phyloP scores from a whole-genome alignment of 92 coral and sea anemone genomes.

The Isaurus tuberculatus region DNA sequence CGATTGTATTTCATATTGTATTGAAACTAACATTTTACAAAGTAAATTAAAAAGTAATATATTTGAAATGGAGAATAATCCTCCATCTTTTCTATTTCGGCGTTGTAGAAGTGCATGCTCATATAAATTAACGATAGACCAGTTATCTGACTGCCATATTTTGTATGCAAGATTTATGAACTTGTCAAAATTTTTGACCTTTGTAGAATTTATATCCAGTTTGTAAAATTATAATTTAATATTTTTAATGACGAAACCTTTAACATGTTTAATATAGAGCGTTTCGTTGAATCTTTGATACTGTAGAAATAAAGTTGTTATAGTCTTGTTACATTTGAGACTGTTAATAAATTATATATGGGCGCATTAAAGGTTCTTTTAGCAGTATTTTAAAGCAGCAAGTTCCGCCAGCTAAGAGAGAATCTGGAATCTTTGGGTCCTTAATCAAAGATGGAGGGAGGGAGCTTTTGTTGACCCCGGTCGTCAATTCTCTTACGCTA shows the following conservation, averaged over 20 bases:
- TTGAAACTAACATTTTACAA: background rate
- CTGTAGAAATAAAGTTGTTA: background rate
- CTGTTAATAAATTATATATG: too few species aligned
- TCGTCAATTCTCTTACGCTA: too few species aligned
- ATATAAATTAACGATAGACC: background rate
- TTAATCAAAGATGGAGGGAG: too few species aligned
- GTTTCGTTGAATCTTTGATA: background rate
- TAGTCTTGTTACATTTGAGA: background rate
- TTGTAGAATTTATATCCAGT: constrained; percentile 9
- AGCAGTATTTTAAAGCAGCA: too few species aligned
- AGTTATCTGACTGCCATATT: constrained; percentile 8
- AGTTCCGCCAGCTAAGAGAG: too few species aligned
- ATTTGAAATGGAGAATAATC: background rate
- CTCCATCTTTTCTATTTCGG: background rate
- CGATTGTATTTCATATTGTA: background rate
- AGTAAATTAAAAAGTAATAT: constrained; percentile 19
- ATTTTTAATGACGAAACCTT: background rate
- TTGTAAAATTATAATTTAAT: background rate
- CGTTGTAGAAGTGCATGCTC: constrained; percentile 23
- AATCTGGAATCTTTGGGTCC: too few species aligned
- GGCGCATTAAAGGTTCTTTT: too few species aligned
- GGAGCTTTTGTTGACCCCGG: too few species aligned
- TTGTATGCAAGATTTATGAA: constrained; percentile 24
- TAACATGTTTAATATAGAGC: background rate
- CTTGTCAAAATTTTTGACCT: background rate